These are phyloP conservation scores for Clivina fossor DNA, from an alignment of 2,888 invertebrate genomes.

Conservation along the genomic window DNA sequence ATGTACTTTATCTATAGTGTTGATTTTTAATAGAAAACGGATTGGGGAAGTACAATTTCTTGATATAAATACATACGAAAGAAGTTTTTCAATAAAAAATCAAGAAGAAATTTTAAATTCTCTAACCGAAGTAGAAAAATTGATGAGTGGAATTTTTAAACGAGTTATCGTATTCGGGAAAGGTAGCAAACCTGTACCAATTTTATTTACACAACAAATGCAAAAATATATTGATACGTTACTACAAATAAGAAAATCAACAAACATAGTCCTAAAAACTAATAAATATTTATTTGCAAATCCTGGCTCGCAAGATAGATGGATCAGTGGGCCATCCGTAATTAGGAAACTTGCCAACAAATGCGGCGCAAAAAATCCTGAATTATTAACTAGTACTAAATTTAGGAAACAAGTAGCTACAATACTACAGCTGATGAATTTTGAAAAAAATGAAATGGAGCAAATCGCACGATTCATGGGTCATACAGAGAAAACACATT, in stretches of 20 bases:
- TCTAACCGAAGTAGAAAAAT: too few relatives aligned
- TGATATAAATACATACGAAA: too few relatives aligned
- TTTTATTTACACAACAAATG: constrained; percentile 35
- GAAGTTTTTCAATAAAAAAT: too few relatives aligned
- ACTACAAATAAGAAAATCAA: constrained; percentile 34
- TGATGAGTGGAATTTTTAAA: too few relatives aligned
- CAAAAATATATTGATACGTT: constrained; percentile 32
- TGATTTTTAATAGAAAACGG: too few relatives aligned
- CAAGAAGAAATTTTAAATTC: too few relatives aligned
- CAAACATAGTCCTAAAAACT: constrained; percentile 36
- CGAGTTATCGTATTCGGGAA: constrained; percentile 34
- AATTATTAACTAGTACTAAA: constrained; percentile 30
- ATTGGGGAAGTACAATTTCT: too few relatives aligned
- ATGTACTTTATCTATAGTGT: too few relatives aligned
- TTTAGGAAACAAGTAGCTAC: constrained; percentile 36
- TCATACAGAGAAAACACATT: constrained; percentile 36
- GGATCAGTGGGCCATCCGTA: constrained; percentile 38
- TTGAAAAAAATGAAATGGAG: constrained; percentile 34
- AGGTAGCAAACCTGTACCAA: constrained; percentile 37
- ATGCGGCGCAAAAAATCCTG: constrained; percentile 33
- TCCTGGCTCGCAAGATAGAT: constrained; percentile 37
- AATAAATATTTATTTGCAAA: constrained; percentile 40
- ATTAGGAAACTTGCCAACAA: constrained; percentile 34
- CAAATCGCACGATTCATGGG: constrained; percentile 35
- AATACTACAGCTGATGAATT: constrained; percentile 34